phyloP scores from a whole-genome alignment of 2,113 vertebrate genomes.

The Oceanites oceanicus region DNA sequence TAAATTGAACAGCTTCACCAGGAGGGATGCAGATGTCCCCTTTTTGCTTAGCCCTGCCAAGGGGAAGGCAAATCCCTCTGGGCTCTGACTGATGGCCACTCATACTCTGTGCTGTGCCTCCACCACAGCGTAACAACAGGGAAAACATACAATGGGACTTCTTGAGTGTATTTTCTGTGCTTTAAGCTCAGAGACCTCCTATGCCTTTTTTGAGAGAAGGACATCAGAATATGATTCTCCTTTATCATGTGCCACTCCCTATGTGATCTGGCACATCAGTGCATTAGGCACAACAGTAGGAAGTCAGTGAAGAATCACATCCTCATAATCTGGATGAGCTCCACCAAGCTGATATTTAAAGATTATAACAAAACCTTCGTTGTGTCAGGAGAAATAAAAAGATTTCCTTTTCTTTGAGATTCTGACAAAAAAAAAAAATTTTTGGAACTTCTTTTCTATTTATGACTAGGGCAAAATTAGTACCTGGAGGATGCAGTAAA shows the following conservation, averaged over 20 bases:
- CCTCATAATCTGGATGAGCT: neutral
- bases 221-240: neutral
- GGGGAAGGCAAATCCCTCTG: neutral
- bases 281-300: neutral
- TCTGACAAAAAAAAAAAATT: neutral
- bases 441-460: neutral
- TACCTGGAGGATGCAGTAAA: neutral
- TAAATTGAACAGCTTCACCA: neutral
- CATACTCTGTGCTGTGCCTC: neutral
- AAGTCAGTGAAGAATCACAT: neutral
- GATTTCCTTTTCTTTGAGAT: neutral
- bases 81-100: neutral
- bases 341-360: neutral
- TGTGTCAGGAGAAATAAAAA: neutral
- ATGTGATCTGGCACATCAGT: neutral
- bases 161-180: neutral
- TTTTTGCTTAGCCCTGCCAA: neutral
- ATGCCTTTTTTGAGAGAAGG: neutral
- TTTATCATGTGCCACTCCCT: neutral
- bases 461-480: neutral
- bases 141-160: neutral
- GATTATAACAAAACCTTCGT: neutral
- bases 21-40: rapidly evolving
- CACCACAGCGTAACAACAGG: neutral
- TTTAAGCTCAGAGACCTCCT: neutral